Evolutionary conservation across 2,888 invertebrate species (phyloP).

Genomic region (Sericinus montela): DNA sequence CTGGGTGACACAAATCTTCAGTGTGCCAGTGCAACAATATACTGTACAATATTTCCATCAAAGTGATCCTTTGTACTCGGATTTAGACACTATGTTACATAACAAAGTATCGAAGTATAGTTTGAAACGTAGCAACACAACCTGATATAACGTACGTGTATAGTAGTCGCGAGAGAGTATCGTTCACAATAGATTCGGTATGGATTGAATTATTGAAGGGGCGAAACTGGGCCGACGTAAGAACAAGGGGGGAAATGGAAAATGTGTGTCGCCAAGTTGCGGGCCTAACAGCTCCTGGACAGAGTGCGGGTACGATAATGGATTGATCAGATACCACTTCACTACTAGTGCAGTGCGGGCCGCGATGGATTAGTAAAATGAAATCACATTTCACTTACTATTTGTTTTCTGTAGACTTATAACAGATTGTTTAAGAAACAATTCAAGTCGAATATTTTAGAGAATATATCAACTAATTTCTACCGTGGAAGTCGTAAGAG

Average conservation of each 20-base stretch:
- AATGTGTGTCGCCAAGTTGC: constrained; percentile 74
- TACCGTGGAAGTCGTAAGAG: too few species aligned
- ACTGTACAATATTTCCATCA: constrained; percentile 12
- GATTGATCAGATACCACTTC: constrained; percentile 73
- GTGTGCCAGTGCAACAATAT: not conserved
- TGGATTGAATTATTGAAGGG: constrained; percentile 73
- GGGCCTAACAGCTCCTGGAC: constrained; percentile 65
- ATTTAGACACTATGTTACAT: constrained; percentile 12
- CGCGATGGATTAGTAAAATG: constrained; percentile 15
- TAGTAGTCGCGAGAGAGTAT: constrained; percentile 30
- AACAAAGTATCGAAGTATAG: constrained; percentile 16
- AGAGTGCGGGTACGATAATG: constrained; percentile 61
- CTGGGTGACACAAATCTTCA: too few species aligned
- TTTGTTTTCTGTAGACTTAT: not conserved
- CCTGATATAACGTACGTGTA: constrained; percentile 6
- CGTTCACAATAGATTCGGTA: constrained; percentile 64
- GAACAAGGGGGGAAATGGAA: constrained; percentile 70
- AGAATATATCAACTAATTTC: too few species aligned
- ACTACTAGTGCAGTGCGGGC: constrained; percentile 24
- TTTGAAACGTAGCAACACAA: constrained; percentile 6
- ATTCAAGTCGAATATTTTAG: too few species aligned
- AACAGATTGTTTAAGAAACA: too few species aligned
- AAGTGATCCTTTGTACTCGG: constrained; percentile 14
- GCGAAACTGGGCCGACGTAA: constrained; percentile 56
- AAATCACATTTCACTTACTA: constrained; percentile 18